A percentile compares a stretch with the other conserved stretches of the same genome.
Conservation (phyloP, 2,888 invertebrate genomes). For the Dasysyrphus tricinctus region DNA sequence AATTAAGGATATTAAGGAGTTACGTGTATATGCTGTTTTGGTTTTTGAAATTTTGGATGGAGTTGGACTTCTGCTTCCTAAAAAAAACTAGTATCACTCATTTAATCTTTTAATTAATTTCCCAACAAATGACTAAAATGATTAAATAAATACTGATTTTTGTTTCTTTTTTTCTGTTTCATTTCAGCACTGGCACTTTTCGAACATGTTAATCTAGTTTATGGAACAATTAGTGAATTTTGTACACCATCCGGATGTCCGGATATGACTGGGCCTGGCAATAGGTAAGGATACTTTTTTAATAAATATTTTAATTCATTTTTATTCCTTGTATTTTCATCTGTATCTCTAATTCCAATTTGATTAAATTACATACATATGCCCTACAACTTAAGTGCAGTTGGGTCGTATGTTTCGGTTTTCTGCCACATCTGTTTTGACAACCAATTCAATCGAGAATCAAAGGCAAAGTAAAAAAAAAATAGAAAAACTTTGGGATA, state of each 20-base stretch:
- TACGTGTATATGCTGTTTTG: not conserved
- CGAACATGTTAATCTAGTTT: constrained; percentile 99
- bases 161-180: constrained; percentile 50
- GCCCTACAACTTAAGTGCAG: not conserved
- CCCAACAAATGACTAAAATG: not conserved
- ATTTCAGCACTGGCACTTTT: constrained; percentile 96
- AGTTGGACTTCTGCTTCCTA: not conserved
- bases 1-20: constrained; percentile 45
- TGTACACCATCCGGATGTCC: constrained; percentile 98
- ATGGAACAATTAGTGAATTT: constrained; percentile 99
- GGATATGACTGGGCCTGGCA: constrained; percentile 98
- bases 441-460: constrained; percentile 9
- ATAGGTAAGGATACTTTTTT: constrained; percentile 86
- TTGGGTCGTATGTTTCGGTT: not conserved
- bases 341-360: constrained; percentile 2
- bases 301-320: constrained; percentile 30
- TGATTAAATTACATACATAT: constrained; percentile 1
- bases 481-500: not conserved
- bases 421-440: constrained; percentile 15
- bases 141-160: constrained; percentile 6
- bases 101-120: constrained; percentile 1
- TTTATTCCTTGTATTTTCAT: not conserved
- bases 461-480: not conserved
- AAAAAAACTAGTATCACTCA: not conserved
- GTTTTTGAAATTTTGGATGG: not conserved